These are phyloP conservation scores for Criorhina ranunculi DNA, from an alignment of 2,888 invertebrate genomes.

Conservation along the genomic window DNA sequence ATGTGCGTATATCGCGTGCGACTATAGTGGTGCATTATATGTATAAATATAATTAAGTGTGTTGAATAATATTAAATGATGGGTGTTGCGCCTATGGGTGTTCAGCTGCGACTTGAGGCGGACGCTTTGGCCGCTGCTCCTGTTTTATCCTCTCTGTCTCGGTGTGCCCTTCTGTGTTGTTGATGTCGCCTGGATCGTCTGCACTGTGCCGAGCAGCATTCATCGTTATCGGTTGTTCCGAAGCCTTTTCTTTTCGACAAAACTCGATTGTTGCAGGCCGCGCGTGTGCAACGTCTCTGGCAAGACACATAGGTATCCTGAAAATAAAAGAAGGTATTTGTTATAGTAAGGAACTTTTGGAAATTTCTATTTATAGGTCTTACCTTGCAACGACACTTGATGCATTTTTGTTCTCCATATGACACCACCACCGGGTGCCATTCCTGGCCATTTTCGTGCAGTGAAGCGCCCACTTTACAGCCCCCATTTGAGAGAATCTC, in stretches of 20 bases:
- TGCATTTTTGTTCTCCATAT: conserved; percentile 94
- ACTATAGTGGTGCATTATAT: conserved; percentile 75
- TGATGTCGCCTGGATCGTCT: conserved; percentile 83
- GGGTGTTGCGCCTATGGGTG: conserved; percentile 36
- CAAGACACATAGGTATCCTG: conserved; percentile 93
- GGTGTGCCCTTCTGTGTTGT: conserved; percentile 82
- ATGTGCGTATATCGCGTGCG: conserved; percentile 70
- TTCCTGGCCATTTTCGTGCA: conserved; percentile 89
- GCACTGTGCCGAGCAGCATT: conserved; percentile 84
- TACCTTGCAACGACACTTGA: conserved; percentile 96
- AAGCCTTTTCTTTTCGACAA: conserved; percentile 86
- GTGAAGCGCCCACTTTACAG: conserved; percentile 89
- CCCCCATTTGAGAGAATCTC: conserved; percentile 92
- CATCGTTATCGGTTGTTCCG: conserved; percentile 83
- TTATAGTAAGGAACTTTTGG: not conserved
- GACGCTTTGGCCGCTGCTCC: conserved; percentile 50
- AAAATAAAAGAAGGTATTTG: conserved; percentile 77
- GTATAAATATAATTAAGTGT: conserved; percentile 74
- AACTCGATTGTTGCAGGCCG: conserved; percentile 87
- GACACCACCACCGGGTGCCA: conserved; percentile 95
- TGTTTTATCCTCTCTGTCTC: conserved; percentile 78
- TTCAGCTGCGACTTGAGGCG: conserved; percentile 66
- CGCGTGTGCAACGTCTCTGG: conserved; percentile 90
- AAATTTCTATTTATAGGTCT: conserved; percentile 78
- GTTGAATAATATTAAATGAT: conserved; percentile 66